Conservation (phyloP, 35 echinoderm and acorn worm genomes). For the Heliocidaris tuberculata region DNA sequence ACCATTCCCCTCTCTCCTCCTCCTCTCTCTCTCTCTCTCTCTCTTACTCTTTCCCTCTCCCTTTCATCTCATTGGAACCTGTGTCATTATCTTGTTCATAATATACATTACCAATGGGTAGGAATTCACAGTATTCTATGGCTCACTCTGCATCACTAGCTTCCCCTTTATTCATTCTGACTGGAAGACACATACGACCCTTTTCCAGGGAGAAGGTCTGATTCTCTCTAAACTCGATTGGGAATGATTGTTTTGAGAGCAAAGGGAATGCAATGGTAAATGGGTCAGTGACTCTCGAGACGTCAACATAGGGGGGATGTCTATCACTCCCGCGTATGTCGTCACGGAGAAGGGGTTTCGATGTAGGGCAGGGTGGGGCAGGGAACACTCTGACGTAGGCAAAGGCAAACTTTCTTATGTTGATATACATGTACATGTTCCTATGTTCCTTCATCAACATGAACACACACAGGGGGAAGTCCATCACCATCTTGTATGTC, state of each 20-base stretch:
- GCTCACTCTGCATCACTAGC: not conserved
- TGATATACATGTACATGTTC: too few species aligned
- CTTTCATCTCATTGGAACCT: not conserved
- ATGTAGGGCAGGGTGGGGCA: too few species aligned
- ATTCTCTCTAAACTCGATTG: not conserved
- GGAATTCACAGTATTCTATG: too few species aligned
- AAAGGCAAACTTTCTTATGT: too few species aligned
- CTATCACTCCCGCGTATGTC: not conserved
- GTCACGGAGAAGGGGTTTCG: not conserved
- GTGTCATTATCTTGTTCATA: too few species aligned
- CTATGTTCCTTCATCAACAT: too few species aligned
- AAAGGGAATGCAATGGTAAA: not conserved
- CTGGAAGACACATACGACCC: not conserved
- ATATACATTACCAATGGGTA: too few species aligned
- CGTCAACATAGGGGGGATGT: not conserved
- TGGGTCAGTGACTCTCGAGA: not conserved
- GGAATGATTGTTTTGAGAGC: not conserved
- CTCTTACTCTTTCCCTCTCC: not conserved
- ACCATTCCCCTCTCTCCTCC: not conserved
- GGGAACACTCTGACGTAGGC: not conserved
- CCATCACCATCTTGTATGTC: too few species aligned
- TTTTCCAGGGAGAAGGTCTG: not conserved
- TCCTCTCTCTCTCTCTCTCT: not conserved
- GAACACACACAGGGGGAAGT: too few species aligned
- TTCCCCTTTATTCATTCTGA: not conserved